Base-by-base conservation (phyloP, 1,140 invertebrate species). In the Drosophila sucinea region DNA sequence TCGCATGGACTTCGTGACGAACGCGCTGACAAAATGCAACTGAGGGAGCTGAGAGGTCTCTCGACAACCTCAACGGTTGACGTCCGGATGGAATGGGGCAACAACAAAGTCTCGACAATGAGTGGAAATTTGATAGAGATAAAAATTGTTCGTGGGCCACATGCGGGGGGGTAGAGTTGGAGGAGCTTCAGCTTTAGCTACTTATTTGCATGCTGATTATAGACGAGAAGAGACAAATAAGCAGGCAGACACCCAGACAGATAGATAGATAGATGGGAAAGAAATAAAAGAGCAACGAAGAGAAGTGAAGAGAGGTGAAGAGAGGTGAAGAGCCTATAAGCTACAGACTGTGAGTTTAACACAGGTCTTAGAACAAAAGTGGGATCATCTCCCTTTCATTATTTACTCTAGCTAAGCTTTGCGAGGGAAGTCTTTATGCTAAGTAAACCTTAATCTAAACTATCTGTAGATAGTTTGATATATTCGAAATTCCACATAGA, bases 21-120 rank as follows among this genome's bases (percentile, higher is more conserved):
- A 87, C 77, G 69, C 83, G 83, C 83, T 79, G 83, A 79, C 83
- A 73, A 87, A 87, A 83, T 81, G 79, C 83, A 87, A 87, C 83
- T 87, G 83, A 86, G 58, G 58, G 54, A 58, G 7, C 30, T 58
- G 56, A 8, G 32, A 32, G 57, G 78, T 68, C 51, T 66, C 56
- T 56, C 62, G 51, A 65, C 56, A 56, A 57, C 65, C n/a, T 29
- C 63, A 56, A 60, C 79, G 51, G 74, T 55, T 65, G 35, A 35
- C 41, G 27, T 33, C 69, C 40, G 69, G 51, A 44, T 51, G 44
- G 23, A 51, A 51, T 51, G 44, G 44, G 23, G 3, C 44, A 70
- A 23, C 40, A 40, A 25, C 54, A 54, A 38, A n/a, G 56, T 30
- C 6, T 30, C 6, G 62, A 41, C 55, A 60, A 10, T 54, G 77